Evolutionary conservation across 2,888 invertebrate species (phyloP), one percentile per base, ranked within the genome.

Genomic region (Sphinx pinastri): DNA sequence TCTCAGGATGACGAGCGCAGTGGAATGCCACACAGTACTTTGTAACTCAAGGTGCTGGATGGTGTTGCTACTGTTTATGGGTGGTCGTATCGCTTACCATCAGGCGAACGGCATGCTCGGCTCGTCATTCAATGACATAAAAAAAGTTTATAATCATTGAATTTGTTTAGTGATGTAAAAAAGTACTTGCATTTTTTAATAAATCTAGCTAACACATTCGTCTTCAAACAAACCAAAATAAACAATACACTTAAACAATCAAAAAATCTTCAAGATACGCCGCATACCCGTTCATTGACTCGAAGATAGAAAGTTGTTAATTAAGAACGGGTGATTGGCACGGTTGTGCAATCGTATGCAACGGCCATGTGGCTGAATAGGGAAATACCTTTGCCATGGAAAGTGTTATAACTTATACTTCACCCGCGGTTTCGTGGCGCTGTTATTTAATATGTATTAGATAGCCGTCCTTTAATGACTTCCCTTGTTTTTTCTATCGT

Each of bases 231-330:
- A 16, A 16, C 14, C 19, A 54, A 68, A 60, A 60, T 47, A 60
- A 60, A 60, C 45, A 60, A 60, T 60, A 67, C 16, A n/a, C 55
- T 55, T 54, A 5, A 38, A 8, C 16, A 68, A 31, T 19, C 47
- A 68, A 67, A 58, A 66, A 45, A 67, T 59, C 49, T 52, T 38
- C 49, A 51, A 19, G 49, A 49, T 52, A 52, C 59, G 67, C 59
- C 13, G 57, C 51, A 51, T 52, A 52, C 74, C 77, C 85, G 91
- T 89, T 85, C 91, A 84, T 89, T 90, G 92, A 91, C 91, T 90
- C 84, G 82, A 77, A 77, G 77, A 83, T 92, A 91, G 93, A 93
- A 93, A 93, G 93, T 92, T 88, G 84, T 84, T 90, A 92, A 92
- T 91, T 90, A 91, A 84, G 84, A 85, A 75, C 81, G 81, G 77